A percentile compares a stretch with the other conserved stretches of the same genome.
Evolutionary conservation across 2,113 vertebrate species (phyloP).

Genomic region (Pleuronectes platessa): DNA sequence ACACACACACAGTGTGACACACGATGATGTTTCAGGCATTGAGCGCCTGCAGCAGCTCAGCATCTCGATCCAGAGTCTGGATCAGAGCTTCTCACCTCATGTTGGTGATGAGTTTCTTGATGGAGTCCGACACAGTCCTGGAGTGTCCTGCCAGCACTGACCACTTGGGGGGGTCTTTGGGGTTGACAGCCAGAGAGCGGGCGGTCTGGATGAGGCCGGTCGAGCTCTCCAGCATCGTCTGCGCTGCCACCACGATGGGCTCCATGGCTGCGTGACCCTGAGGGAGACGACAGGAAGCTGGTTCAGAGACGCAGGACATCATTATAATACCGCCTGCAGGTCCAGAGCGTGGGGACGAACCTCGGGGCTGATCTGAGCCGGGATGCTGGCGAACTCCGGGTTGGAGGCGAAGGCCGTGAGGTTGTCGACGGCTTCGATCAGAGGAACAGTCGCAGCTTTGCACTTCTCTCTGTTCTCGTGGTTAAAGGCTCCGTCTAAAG

Average conservation of each 20-base stretch:
- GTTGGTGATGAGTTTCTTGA: constrained; percentile 98
- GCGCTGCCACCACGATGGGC: constrained; percentile 91
- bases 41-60: neutral
- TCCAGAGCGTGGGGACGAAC: constrained; percentile 63
- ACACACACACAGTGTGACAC: neutral
- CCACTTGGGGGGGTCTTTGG: constrained; percentile 96
- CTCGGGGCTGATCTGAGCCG: constrained; percentile 95
- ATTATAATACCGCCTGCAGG: neutral
- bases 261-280: constrained; percentile 95
- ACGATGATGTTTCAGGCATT: neutral
- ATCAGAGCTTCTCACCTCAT: constrained; percentile 86
- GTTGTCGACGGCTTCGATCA: constrained; percentile 97
- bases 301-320: too few species aligned
- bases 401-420: constrained; percentile 96
- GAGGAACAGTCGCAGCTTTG: constrained; percentile 89
- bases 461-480: constrained; percentile 94
- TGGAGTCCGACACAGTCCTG: constrained; percentile 96
- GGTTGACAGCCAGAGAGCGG: constrained; percentile 94
- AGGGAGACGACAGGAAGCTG: neutral
- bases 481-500: constrained; percentile 93
- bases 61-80: neutral
- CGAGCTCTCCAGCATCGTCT: constrained; percentile 95
- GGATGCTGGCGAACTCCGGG: constrained; percentile 94
- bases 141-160: constrained; percentile 95
- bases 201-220: constrained; percentile 95